Conservation (phyloP, 1,140 invertebrate species). For the Oryzaephilus surinamensis region DNA sequence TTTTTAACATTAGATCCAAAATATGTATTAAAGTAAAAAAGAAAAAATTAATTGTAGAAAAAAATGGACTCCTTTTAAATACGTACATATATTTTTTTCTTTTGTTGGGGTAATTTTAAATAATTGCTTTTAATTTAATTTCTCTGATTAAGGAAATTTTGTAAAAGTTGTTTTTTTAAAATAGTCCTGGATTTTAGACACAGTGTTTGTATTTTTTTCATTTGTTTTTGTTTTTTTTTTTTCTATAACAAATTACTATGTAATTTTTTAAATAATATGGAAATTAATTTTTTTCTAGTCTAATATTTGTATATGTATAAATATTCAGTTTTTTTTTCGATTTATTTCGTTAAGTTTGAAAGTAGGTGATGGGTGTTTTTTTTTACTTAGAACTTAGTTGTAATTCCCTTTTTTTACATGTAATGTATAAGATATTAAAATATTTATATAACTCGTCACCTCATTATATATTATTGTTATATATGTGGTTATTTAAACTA, state of each 20-base stretch:
- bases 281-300: slow-evolving; percentile 20
- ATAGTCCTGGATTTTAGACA: slow-evolving; percentile 15
- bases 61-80: no score
- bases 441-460: slow-evolving; percentile 15
- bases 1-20: slow-evolving; percentile 1
- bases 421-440: slow-evolving; percentile 11
- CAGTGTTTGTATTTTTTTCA: slow-evolving; percentile 6
- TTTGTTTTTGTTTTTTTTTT: background rate
- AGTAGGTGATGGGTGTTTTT: slow-evolving; percentile 18
- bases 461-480: background rate
- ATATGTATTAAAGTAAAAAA: background rate
- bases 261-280: slow-evolving; percentile 7
- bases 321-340: slow-evolving; percentile 11
- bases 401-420: slow-evolving; percentile 15
- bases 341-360: slow-evolving; percentile 2
- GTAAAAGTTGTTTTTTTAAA: background rate
- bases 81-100: background rate
- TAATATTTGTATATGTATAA: slow-evolving; percentile 18
- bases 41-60: no score
- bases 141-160: background rate
- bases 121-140: background rate
- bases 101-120: background rate
- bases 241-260: slow-evolving; percentile 9
- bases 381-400: slow-evolving; percentile 18
- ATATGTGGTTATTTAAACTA: no score